Conservation (phyloP, 2,113 vertebrate genomes). For the Phyllostomus hastatus region DNA sequence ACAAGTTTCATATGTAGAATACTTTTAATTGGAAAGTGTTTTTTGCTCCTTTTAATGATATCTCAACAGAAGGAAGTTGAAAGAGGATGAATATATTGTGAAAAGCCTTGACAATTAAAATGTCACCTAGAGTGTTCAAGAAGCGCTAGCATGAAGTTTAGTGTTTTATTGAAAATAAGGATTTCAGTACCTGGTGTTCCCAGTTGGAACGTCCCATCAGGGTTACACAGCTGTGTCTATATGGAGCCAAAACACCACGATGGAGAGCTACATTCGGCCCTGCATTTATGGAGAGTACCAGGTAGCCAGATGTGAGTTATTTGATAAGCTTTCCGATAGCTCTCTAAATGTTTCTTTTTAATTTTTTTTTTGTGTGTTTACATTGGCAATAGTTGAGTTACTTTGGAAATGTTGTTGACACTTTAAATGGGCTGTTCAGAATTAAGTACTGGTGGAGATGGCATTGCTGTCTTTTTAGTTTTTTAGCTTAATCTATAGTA, state of each 20-base stretch:
- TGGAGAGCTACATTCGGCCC: background rate
- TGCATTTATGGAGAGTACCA: background rate
- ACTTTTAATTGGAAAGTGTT: background rate
- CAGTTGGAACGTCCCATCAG: constrained; percentile 1
- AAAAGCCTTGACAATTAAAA: constrained; percentile 29
- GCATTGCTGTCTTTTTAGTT: background rate
- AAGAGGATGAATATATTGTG: background rate
- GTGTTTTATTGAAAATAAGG: constrained; percentile 14
- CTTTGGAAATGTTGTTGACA: background rate
- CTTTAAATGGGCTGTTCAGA: background rate
- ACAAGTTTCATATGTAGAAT: background rate
- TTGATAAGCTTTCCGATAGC: background rate
- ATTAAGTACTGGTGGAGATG: background rate
- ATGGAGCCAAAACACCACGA: background rate
- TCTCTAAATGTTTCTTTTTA: background rate
- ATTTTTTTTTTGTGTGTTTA: background rate
- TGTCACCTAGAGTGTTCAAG: constrained; percentile 11
- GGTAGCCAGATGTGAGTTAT: background rate
- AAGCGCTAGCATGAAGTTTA: background rate
- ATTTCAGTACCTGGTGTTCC: constrained; percentile 13
- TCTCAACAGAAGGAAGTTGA: background rate
- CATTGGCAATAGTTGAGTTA: background rate
- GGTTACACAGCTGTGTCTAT: constrained; percentile 33
- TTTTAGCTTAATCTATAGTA: background rate
- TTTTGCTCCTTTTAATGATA: background rate